Base-by-base conservation (phyloP, 2,113 vertebrate genomes). In the Sinocyclocheilus maitianheensis region DNA sequence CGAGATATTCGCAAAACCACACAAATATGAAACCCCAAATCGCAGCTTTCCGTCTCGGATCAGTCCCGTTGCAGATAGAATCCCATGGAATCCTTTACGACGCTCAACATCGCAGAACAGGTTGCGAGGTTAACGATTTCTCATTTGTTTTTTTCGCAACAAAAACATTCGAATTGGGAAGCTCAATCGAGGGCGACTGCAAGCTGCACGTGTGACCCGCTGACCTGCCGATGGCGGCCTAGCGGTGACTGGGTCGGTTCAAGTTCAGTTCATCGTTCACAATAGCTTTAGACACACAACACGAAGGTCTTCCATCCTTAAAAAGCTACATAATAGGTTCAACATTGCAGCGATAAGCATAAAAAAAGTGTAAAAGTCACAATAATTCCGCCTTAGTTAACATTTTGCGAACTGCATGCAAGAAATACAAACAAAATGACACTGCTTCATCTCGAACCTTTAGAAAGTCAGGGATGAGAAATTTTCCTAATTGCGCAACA, bases 201-300 rank as follows among this genome's bases (percentile, higher is more conserved):
- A 13, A 77, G 24, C 37, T 16, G 40, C 53, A 63, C 34, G 34
- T 86, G 85, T 69, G 63, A 65, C 69, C 40, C 48, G 60, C 40
- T 84, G 86, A 87, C 82, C 81, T 79, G 71, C 93, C 91, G 92
- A 93, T 95, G 94, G 94, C 37, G 60, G 5, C 58, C 10, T 93
- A 96, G 94, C 51, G 89, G 94, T 94, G 95, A 95, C 93, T 95
- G 92, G 94, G 95, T 93, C 94, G 93, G 95, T 94, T 90, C 90
- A 96, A 96, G 94, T 91, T 93, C 93, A 96, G 96, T 96, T 97
- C 95, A 95, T 93, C 16, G 55, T 30, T 22, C 11, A 55, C 40
- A 24, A n/a, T 5, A 13, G 20, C 18, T 55, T 60, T 9, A 11
- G 53, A 3, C 24, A 12, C 22, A 12, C 78, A 63, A 55, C 43